Evolutionary conservation across 2,797 vertebrate genomes (phyloP).

Genomic region (Myotis myotis): DNA sequence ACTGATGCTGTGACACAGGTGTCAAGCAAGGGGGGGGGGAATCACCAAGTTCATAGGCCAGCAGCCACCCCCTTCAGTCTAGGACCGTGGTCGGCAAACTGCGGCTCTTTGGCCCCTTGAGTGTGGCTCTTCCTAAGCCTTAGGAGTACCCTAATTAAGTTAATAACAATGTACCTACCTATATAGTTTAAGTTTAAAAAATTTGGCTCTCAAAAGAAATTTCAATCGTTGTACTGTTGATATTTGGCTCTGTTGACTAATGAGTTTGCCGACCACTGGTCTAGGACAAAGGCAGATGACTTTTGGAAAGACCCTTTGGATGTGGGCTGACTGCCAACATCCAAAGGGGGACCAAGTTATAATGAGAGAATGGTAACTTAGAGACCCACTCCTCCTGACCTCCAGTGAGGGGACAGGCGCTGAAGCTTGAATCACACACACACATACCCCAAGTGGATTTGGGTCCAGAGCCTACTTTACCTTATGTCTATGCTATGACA

Average conservation of each 20-base stretch:
- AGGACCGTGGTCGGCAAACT: too few species aligned
- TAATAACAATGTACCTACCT: too few species aligned
- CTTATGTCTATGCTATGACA: background rate
- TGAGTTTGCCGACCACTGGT: too few species aligned
- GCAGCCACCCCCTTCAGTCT: background rate
- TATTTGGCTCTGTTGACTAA: too few species aligned
- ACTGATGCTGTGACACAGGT: background rate
- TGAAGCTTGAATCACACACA: background rate
- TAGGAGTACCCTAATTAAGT: too few species aligned
- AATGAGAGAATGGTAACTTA: background rate
- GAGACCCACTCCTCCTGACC: too few species aligned
- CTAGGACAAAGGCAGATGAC: background rate
- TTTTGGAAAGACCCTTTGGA: background rate
- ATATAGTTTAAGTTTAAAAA: too few species aligned
- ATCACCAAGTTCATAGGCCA: background rate
- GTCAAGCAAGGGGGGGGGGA: too few species aligned
- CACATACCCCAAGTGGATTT: background rate
- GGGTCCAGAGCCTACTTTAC: background rate
- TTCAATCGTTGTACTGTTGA: too few species aligned
- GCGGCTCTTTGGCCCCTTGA: too few species aligned
- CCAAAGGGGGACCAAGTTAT: background rate
- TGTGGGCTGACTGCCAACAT: background rate
- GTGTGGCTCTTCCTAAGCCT: too few species aligned
- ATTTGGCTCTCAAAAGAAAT: too few species aligned
- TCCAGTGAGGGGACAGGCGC: background rate